Percentiles rank a stretch among this genome's conserved stretches.
These are phyloP conservation scores for Aradophagus sp. DNA, from an alignment of 1,140 invertebrate species.

Conservation along the genomic window DNA sequence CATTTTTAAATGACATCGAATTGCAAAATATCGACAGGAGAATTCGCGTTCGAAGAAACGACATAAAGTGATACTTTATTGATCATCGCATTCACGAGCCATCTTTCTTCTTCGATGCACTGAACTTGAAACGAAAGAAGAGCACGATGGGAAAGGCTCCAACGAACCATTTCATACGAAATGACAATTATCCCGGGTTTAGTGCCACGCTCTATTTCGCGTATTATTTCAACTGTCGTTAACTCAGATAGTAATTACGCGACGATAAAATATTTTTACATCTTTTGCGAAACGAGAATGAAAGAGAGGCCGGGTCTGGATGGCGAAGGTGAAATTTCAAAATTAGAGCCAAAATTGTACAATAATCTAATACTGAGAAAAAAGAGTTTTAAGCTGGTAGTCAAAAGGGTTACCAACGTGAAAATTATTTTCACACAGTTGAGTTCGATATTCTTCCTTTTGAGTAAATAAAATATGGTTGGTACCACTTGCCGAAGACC, in stretches of 20 bases:
- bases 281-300: too few species aligned
- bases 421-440: too few species aligned
- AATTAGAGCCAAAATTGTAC: too few species aligned
- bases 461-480: too few species aligned
- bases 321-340: too few species aligned
- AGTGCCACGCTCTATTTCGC: constrained; percentile 35
- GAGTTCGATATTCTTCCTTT: too few species aligned
- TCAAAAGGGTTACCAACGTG: too few species aligned
- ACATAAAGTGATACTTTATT: constrained; percentile 36
- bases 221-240: constrained; percentile 5
- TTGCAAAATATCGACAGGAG: background rate
- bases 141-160: constrained; percentile 48
- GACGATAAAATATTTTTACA: constrained; percentile 10
- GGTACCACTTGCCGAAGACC: too few species aligned
- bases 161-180: constrained; percentile 46
- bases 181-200: constrained; percentile 20
- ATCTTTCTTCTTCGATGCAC: constrained; percentile 37
- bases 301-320: too few species aligned
- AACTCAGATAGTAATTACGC: constrained; percentile 9
- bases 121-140: constrained; percentile 54
- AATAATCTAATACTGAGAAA: too few species aligned
- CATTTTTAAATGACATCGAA: too few species aligned
- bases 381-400: too few species aligned
- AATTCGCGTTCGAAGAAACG: constrained; percentile 10
- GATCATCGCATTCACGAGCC: constrained; percentile 20